Evolutionary conservation across 2,888 invertebrate species (phyloP).

Genomic region (Netelia virgata): DNA sequence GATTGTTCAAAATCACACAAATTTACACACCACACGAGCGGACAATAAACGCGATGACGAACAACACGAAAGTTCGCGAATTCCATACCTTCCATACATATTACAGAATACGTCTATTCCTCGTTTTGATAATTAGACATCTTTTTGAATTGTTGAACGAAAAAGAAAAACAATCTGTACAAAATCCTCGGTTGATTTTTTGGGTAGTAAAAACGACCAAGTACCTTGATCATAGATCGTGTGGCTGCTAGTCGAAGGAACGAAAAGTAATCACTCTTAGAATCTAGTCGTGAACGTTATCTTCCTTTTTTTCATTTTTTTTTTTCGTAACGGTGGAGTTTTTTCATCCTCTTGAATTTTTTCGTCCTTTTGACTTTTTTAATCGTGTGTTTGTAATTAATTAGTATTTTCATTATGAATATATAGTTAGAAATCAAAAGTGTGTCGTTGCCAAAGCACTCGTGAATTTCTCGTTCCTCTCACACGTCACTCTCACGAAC

Average conservation of each 20-base stretch:
- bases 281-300: conserved; percentile 32
- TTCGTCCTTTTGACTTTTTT: conserved; percentile 28
- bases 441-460: conserved; percentile 49
- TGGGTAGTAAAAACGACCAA: conserved; percentile 43
- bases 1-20: conserved; percentile 44
- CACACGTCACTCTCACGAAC: conserved; percentile 1
- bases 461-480: conserved; percentile 28
- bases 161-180: conserved; percentile 37
- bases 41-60: background rate
- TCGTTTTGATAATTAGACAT: conserved; percentile 24
- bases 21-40: conserved; percentile 4
- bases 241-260: conserved; percentile 20
- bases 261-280: conserved; percentile 17
- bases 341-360: conserved; percentile 25
- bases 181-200: conserved; percentile 28
- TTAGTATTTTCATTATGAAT: conserved; percentile 7
- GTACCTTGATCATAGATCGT: conserved; percentile 59
- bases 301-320: conserved; percentile 39
- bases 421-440: conserved; percentile 34
- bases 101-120: conserved; percentile 6
- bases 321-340: conserved; percentile 13
- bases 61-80: background rate
- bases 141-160: conserved; percentile 20
- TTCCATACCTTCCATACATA: conserved; percentile 4
- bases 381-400: conserved; percentile 39